Conservation (phyloP, 1,140 invertebrate species). For the Nebria ingens region DNA sequence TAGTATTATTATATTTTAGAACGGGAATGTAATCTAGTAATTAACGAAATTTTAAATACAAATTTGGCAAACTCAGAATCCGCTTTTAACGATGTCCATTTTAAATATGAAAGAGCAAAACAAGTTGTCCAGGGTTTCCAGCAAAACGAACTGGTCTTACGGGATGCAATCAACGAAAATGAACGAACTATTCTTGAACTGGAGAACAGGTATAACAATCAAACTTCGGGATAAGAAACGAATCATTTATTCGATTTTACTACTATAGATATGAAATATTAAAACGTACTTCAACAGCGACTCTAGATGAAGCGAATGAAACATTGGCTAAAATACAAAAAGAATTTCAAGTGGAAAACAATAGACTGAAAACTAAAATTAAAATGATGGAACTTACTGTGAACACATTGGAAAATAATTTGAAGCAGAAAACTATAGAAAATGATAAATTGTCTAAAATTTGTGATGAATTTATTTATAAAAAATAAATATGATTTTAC, state of each 20-base stretch:
- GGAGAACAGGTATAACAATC: slow-evolving; percentile 12
- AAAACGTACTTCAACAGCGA: slow-evolving; percentile 18
- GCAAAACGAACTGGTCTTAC: slow-evolving; percentile 21
- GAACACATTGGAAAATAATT: slow-evolving; percentile 17
- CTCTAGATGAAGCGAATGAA: slow-evolving; percentile 19
- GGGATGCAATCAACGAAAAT: slow-evolving; percentile 22
- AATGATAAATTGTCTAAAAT: slow-evolving; percentile 3
- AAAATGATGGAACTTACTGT: slow-evolving; percentile 18
- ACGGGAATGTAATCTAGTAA: slow-evolving; percentile 1
- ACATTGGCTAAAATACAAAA: slow-evolving; percentile 14
- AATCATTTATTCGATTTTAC: not conserved
- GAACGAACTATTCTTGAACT: slow-evolving; percentile 19
- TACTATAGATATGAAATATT: slow-evolving; percentile 16
- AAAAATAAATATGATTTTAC: slow-evolving; percentile 19
- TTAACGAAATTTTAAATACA: too few species aligned
- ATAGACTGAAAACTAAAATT: slow-evolving; percentile 20
- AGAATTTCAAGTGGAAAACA: slow-evolving; percentile 14
- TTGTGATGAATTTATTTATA: slow-evolving; percentile 12
- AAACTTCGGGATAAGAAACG: not conserved
- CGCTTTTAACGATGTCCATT: slow-evolving; percentile 23
- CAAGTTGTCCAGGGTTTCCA: slow-evolving; percentile 21
- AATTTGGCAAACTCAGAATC: slow-evolving; percentile 18
- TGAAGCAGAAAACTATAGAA: slow-evolving; percentile 14
- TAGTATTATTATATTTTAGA: slow-evolving; percentile 1
- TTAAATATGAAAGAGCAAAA: slow-evolving; percentile 27